A percentile compares a stretch with the other conserved stretches of the same genome.
phyloP scores from a whole-genome alignment of 2,888 invertebrate species.

The Smittia sp. region DNA sequence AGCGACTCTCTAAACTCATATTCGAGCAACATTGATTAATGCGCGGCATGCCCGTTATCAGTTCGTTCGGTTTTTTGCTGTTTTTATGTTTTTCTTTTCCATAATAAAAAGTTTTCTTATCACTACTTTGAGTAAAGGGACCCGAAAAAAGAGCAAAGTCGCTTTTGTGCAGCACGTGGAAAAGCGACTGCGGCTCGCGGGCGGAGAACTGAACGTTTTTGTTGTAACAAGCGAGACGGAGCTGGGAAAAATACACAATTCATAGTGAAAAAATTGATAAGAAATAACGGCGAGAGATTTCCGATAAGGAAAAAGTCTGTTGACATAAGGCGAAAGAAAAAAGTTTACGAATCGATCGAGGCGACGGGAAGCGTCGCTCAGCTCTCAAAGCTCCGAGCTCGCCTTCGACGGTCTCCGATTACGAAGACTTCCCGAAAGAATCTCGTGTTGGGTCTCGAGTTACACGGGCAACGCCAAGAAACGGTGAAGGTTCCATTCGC shows the following conservation, averaged over 20 bases:
- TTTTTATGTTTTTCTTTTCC: neutral
- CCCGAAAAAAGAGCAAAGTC: neutral
- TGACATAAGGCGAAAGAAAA: slow-evolving; percentile 9
- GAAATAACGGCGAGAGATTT: slow-evolving; percentile 16
- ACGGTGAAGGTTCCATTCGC: slow-evolving; percentile 22
- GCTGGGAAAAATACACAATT: neutral
- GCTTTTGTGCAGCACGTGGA: neutral
- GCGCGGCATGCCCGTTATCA: slow-evolving; percentile 13
- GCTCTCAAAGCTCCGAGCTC: too few species aligned
- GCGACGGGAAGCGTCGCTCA: neutral
- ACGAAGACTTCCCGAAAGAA: neutral
- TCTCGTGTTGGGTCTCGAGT: neutral
- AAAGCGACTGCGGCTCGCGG: neutral
- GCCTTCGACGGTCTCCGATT: neutral
- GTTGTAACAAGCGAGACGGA: neutral
- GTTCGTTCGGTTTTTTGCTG: slow-evolving; percentile 10
- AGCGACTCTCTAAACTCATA: neutral
- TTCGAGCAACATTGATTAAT: slow-evolving; percentile 25
- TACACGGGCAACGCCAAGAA: neutral
- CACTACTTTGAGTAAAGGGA: neutral
- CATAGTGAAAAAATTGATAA: slow-evolving; percentile 23
- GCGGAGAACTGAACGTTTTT: neutral
- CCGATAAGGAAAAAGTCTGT: slow-evolving; percentile 18
- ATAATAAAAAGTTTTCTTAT: slow-evolving; percentile 10
- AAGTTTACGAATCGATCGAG: neutral